Evolutionary conservation across 1,140 invertebrate genomes (phyloP), one percentile per base, ranked within the genome.

Genomic region (Trichoplusia ni): DNA sequence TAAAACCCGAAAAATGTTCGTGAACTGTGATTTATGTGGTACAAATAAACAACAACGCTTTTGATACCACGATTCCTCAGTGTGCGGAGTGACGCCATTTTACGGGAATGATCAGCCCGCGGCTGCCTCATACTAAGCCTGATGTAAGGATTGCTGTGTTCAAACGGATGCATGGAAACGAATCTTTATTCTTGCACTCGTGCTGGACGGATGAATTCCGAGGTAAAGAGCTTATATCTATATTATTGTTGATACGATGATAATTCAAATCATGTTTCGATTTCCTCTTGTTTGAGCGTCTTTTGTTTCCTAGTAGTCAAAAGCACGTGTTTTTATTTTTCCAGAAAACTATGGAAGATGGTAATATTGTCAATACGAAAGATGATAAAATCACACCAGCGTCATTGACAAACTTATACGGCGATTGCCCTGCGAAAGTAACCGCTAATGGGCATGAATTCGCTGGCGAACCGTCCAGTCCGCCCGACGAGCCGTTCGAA

Each of bases 91-190:
- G 89, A 91, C 89, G 89, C 89, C 89, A 91, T 91, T 91, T 91
- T 91, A 91, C 89, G 88, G 87, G 89, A 89, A 91, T 91, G 88
- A 90, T 79, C 87, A 90, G 89, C 86, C 86, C 85, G 88, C 84
- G 84, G 90, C 88, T 90, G 82, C 86, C 74, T 87, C 81, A 79
- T 77, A 88, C 75, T 87, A 84, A 84, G 84, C 84, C 84, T 76
- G 79, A 89, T 90, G 87, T 89, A 86, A 90, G 84, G 81, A 86
- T 77, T 73, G 72, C 77, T 82, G 59, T 83, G 72, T 66, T 61
- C 67, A 88, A 86, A 89, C 87, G 84, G 77, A 89, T 90, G 86
- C 81, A 82, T 86, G 82, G 83, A 90, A 85, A 89, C 79, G 77
- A 84, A 86, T 86, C 83, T 81, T 68, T 85, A 79, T 76, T 87